These are phyloP conservation scores for Caenorhabditis drosophilae DNA, from an alignment of 2,888 invertebrate species.

Conservation along the genomic window DNA sequence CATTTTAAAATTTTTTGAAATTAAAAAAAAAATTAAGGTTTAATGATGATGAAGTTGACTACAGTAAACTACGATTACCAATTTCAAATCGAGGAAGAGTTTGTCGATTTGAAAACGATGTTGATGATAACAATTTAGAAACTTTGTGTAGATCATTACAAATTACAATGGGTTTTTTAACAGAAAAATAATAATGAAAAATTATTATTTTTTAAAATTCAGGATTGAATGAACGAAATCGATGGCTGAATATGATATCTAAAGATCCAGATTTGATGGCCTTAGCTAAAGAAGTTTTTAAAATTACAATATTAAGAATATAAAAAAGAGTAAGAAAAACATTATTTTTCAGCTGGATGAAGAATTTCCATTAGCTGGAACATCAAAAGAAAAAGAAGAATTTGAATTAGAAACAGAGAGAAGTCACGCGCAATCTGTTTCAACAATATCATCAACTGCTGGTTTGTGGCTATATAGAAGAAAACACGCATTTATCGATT, in stretches of 20 bases:
- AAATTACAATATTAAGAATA: neutral
- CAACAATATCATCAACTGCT: neutral
- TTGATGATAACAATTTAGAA: slow-evolving; percentile 30
- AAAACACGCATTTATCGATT: too few relatives aligned
- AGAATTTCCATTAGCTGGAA: slow-evolving; percentile 12
- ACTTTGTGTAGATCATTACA: slow-evolving; percentile 27
- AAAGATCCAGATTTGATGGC: slow-evolving; percentile 31
- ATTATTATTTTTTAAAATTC: neutral
- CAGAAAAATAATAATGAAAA: neutral
- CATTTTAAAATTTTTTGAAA: neutral
- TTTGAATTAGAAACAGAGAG: neutral
- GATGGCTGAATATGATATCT: slow-evolving; percentile 42
- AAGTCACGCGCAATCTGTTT: neutral
- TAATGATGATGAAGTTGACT: slow-evolving; percentile 35
- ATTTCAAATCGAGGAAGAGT: slow-evolving; percentile 30
- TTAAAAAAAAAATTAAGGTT: slow-evolving; percentile 8
- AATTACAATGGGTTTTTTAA: slow-evolving; percentile 25
- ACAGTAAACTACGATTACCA: slow-evolving; percentile 16
- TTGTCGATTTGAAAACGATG: slow-evolving; percentile 29
- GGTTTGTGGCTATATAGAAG: slow-evolving; percentile 1
- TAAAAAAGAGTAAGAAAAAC: too few relatives aligned
- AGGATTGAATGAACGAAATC: slow-evolving; percentile 28
- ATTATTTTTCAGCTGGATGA: slow-evolving; percentile 24
- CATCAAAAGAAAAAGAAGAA: neutral
- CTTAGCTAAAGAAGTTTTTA: slow-evolving; percentile 13